Percentiles rank a stretch among this genome's conserved stretches.
Evolutionary conservation across 2,888 invertebrate species (phyloP).

Genomic region (Acleris holmiana): DNA sequence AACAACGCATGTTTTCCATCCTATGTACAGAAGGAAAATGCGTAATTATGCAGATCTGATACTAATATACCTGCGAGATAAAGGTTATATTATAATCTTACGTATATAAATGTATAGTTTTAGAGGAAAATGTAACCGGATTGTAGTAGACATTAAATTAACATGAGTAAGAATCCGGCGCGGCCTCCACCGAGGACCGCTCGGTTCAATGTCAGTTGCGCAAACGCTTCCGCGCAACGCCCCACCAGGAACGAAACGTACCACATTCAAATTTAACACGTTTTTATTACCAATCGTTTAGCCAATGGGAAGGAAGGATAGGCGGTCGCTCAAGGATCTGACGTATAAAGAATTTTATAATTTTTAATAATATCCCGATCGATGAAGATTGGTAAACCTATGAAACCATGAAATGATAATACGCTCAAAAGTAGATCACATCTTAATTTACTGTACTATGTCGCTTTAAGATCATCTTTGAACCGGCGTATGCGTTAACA

Average conservation of each 20-base stretch:
- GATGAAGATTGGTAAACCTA: too few species aligned
- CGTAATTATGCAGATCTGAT: constrained; percentile 11
- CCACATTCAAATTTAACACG: constrained; percentile 59
- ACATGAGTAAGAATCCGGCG: constrained; percentile 71
- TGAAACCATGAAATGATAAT: too few species aligned
- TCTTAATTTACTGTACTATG: too few species aligned
- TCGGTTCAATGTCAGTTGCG: constrained; percentile 83
- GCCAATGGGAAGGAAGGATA: neutral
- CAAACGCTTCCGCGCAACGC: constrained; percentile 67
- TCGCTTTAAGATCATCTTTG: too few species aligned
- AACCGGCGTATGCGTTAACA: too few species aligned
- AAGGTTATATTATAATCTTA: constrained; percentile 1
- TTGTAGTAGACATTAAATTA: constrained; percentile 56
- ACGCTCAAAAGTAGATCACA: too few species aligned
- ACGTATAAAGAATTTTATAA: too few species aligned
- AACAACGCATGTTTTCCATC: constrained; percentile 22
- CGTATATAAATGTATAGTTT: neutral
- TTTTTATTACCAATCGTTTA: constrained; percentile 12
- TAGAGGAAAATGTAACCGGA: constrained; percentile 37
- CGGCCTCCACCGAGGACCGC: constrained; percentile 74
- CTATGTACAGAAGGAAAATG: neutral
- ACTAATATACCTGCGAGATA: constrained; percentile 10
- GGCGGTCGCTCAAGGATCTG: neutral
- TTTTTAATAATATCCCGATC: too few species aligned
- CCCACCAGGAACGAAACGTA: constrained; percentile 66